A percentile compares a stretch with the other conserved stretches of the same genome.
Conservation (phyloP, 2,113 vertebrate species). For the Phalacrocorax pelagicus region DNA sequence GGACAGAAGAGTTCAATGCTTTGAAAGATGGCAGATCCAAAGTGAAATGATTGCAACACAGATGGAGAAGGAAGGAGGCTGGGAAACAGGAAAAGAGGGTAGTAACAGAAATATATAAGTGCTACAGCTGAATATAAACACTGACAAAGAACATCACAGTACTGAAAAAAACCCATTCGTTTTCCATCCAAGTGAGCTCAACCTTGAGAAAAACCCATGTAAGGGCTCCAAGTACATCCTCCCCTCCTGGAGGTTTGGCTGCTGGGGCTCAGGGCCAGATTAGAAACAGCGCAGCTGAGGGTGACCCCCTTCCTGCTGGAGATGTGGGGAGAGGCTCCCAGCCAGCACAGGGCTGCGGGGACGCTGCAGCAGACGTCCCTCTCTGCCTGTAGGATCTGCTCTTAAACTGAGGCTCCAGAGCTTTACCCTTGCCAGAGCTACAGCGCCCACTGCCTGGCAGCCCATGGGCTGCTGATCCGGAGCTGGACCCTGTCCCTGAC, state of each 20-base stretch:
- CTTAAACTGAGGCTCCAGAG: background rate
- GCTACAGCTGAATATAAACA: background rate
- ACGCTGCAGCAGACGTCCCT: fast-evolving
- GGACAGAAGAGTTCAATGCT: background rate
- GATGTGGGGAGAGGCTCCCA: background rate
- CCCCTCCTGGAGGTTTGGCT: background rate
- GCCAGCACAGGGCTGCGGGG: fast-evolving
- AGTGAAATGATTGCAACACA: background rate
- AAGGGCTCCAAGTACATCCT: background rate
- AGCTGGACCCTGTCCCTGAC: background rate
- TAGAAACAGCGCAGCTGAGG: fast-evolving
- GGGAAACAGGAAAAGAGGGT: background rate
- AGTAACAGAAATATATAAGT: background rate
- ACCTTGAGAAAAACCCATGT: background rate
- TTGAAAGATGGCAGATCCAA: background rate
- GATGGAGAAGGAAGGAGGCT: background rate
- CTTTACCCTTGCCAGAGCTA: background rate
- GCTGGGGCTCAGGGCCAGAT: fast-evolving
- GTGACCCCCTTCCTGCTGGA: background rate
- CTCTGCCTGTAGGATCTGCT: background rate
- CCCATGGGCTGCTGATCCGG: background rate
- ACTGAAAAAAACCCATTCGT: background rate
- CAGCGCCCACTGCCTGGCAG: background rate
- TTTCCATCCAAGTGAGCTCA: background rate
- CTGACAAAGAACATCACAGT: background rate